These are phyloP conservation scores for Netelia virgata DNA, from an alignment of 2,888 invertebrate species.

Conservation along the genomic window DNA sequence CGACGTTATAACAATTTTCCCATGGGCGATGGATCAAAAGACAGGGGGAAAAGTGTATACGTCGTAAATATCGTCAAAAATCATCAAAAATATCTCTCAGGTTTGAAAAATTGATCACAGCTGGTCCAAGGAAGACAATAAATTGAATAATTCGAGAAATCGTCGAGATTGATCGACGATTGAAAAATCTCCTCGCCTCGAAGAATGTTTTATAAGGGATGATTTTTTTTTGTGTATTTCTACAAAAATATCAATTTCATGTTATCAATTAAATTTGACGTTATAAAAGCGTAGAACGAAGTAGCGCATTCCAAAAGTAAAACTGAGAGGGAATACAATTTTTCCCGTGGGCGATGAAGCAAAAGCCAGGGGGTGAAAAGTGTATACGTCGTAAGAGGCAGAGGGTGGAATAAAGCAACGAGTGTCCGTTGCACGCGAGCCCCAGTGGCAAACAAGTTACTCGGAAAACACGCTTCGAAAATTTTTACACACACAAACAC, in stretches of 20 bases:
- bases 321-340: constrained; percentile 1
- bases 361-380: constrained; percentile 16
- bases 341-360: constrained; percentile 19
- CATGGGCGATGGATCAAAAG: constrained; percentile 23
- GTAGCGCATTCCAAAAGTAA: neutral
- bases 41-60: constrained; percentile 23
- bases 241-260: neutral
- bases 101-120: too few species aligned
- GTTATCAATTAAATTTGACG: neutral
- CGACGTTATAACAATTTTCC: neutral
- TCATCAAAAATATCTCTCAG: too few species aligned
- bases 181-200: neutral
- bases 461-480: neutral
- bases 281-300: neutral
- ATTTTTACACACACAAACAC: too few species aligned
- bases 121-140: too few species aligned
- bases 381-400: constrained; percentile 4
- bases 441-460: constrained; percentile 46
- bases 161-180: neutral
- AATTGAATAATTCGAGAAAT: too few species aligned
- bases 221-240: neutral
- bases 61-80: too few species aligned
- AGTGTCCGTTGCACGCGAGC: constrained; percentile 36
- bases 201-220: neutral
- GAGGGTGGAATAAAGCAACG: constrained; percentile 52